phyloP scores from a whole-genome alignment of 2,113 vertebrate genomes.

The Motacilla tschutschensis region DNA sequence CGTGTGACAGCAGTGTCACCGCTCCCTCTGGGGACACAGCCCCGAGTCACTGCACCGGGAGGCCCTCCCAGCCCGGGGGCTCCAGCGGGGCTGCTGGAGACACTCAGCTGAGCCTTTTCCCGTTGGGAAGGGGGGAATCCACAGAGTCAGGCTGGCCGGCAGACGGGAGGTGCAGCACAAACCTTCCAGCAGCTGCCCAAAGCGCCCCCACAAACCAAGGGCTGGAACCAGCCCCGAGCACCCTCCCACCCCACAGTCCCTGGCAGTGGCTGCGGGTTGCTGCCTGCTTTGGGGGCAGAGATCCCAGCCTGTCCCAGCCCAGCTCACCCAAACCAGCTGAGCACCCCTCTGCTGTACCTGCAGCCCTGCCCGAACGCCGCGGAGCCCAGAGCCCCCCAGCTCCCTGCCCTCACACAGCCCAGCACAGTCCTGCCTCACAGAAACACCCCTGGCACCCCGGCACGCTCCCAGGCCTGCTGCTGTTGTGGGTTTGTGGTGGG shows the following conservation, averaged over 20 bases:
- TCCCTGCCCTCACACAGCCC: neutral
- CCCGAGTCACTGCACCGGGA: neutral
- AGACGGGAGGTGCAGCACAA: neutral
- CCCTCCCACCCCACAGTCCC: fast-evolving
- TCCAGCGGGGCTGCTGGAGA: neutral
- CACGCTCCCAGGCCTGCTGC: fast-evolving
- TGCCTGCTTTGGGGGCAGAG: slow-evolving; percentile 27
- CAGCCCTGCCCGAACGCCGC: neutral
- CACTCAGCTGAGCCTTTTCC: slow-evolving; percentile 4
- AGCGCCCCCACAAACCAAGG: neutral
- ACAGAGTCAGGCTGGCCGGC: neutral
- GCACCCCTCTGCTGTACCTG: neutral
- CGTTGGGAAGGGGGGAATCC: neutral
- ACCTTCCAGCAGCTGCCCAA: slow-evolving; percentile 22
- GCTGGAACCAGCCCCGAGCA: neutral
- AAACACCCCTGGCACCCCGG: fast-evolving
- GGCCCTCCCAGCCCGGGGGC: neutral
- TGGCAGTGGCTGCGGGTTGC: slow-evolving; percentile 2
- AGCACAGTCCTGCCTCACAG: fast-evolving
- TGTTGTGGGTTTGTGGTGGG: fast-evolving
- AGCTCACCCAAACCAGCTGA: slow-evolving; percentile 28
- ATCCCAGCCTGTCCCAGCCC: slow-evolving; percentile 55
- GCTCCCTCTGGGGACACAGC: neutral
- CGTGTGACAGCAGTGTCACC: neutral
- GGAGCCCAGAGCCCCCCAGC: neutral